These are phyloP conservation scores for Aphidius colemani DNA, from an alignment of 2,888 invertebrate species.

Conservation along the genomic window DNA sequence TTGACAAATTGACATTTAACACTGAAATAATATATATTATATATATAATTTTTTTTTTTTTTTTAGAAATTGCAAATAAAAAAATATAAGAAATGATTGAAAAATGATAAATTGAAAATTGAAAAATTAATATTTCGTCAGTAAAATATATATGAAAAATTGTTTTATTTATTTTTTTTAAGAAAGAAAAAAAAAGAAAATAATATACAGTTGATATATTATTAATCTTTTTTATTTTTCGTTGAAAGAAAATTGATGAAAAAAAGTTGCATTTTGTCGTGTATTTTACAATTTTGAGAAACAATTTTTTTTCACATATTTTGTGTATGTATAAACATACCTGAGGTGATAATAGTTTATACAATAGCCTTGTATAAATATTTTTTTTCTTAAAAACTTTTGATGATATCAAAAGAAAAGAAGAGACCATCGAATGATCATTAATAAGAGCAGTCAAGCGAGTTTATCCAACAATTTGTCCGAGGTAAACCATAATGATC, in stretches of 20 bases:
- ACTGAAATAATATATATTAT: too few species aligned
- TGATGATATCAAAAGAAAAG: background rate
- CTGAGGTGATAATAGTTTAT: background rate
- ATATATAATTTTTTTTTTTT: too few species aligned
- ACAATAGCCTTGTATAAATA: background rate
- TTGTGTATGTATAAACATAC: background rate
- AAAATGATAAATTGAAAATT: too few species aligned
- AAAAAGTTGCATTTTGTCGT: slow-evolving; percentile 2
- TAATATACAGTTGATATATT: too few species aligned
- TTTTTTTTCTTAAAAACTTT: slow-evolving; percentile 6
- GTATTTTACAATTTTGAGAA: slow-evolving; percentile 9
- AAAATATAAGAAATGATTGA: too few species aligned
- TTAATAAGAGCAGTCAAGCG: slow-evolving; percentile 27
- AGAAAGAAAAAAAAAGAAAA: too few species aligned
- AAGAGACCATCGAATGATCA: slow-evolving; percentile 32
- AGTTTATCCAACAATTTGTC: background rate
- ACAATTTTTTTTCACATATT: background rate
- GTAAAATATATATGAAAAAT: too few species aligned
- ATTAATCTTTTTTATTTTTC: background rate
- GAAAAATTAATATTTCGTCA: too few species aligned
- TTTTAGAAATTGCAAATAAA: too few species aligned
- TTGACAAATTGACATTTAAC: too few species aligned
- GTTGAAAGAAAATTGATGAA: slow-evolving; percentile 5
- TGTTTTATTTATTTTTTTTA: too few species aligned
- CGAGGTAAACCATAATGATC: too few species aligned